A percentile compares a stretch with the other conserved stretches of the same genome.
Evolutionary conservation across 1,140 invertebrate genomes (phyloP).

Genomic region (Myzus persicae): DNA sequence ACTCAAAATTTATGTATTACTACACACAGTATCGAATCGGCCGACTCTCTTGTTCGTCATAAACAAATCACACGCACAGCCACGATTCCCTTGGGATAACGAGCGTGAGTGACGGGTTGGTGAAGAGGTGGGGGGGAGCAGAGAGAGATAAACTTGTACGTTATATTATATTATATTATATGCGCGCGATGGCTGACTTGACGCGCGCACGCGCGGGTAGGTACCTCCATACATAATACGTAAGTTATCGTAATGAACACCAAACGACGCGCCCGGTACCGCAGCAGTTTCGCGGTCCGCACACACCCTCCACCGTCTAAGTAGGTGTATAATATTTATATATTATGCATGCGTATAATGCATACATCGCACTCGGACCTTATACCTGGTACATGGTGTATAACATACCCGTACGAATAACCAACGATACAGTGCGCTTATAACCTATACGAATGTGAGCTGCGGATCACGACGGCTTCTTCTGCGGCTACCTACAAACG

Average conservation of each 20-base stretch:
- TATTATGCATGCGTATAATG: neutral
- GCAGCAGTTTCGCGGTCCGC: neutral
- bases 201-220: neutral
- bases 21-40: neutral
- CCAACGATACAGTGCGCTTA: too few species aligned
- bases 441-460: too few species aligned
- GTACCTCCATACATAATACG: neutral
- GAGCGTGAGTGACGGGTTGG: neutral
- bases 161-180: neutral
- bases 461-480: too few species aligned
- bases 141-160: neutral
- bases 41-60: slow-evolving; percentile 42
- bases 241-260: neutral
- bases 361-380: neutral
- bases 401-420: too few species aligned
- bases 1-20: slow-evolving; percentile 1
- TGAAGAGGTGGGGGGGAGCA: neutral
- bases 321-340: neutral
- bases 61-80: neutral
- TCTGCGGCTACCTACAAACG: too few species aligned
- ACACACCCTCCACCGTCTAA: neutral
- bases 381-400: neutral
- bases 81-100: neutral
- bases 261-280: neutral
- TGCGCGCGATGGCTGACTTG: neutral